Evolutionary conservation across 2,888 invertebrate species (phyloP), one percentile per base, ranked within the genome.

Genomic region (Chrysina gloriosa): DNA sequence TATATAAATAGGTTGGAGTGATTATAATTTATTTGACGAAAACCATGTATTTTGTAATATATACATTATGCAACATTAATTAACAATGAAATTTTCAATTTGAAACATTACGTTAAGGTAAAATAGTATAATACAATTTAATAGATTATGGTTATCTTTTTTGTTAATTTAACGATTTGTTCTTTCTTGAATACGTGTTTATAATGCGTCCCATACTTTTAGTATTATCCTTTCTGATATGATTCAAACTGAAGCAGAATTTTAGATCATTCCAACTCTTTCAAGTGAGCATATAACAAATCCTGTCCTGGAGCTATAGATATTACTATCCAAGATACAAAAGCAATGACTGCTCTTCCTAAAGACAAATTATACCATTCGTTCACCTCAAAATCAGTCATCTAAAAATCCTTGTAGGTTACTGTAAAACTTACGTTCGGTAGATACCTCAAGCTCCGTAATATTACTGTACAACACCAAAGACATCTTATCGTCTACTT

Each of bases 301-400:
- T 87, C 88, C 36, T 84, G 86, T 0, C 86, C 85, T 68, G 84
- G 85, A 0, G 86, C 84, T 72, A 88, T 84, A 4, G 88, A 84
- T 73, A 88, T 85, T 75, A 88, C 86, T 0, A 86, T 84, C 76
- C 89, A 81, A 0, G 88, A 88, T 1, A 87, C 78, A 70, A 88
- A 85, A 0, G 89, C 87, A 7, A 89, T 80, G 2, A 88, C 84
- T 0, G 88, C 86, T 14, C 89, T 83, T 87, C 88, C 88, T 73
- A 88, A 84, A 2, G 89, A 89, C 70, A 89, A 84, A 71, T 87
- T 86, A 0, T 86, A 88, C 89, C 89, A 89, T 0, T 86, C 85
- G 73, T 85, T 85, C 74, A 88, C 84, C 3, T 87, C 83, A 16
- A 84, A 84, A 71, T 84, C 84, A 9, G 86, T 84, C 1, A 86